Base-by-base conservation (phyloP, 2,888 invertebrate species). In the Fragum fragum region DNA sequence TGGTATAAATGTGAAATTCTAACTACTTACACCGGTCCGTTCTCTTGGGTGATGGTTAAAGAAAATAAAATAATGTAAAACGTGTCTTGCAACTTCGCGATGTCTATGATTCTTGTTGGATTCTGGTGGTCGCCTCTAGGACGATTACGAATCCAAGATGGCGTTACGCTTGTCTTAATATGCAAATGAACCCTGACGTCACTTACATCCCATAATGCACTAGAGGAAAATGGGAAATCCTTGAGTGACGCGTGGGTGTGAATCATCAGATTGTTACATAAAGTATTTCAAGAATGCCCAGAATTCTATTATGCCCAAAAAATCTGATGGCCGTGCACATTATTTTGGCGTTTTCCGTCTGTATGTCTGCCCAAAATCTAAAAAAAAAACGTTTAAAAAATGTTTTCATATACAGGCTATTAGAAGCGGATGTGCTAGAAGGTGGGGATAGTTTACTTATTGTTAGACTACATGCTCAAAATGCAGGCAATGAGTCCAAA, bases 11-110 rank as follows among this genome's bases (percentile, higher is more conserved):
- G 71, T 29, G 39, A n/a, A 74, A 26, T 73, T 74, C 63, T 29
- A 14, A 66, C 47, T 86, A 93, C 93, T 93, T 90, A 93, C 93
- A 91, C 90, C 88, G 92, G 93, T 90, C 91, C 93, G 93, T 92
- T 92, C 93, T 82, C 79, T 71, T 92, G 93, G 93, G 93, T 91
- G 80, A 87, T 87, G 76, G 81, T 82, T 78, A 75, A 83, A 87
- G 89, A 89, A 81, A 86, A 90, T 88, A 86, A 87, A 89, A 85
- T 87, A 87, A 87, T 85, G 83, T 81, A 85, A 74, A 87, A 80
- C 76, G 77, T 75, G 53, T 71, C 73, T 73, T 69, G 83, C 68
- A 59, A 68, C 73, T 80, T 78, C 79, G 86, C 81, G 91, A 92
- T 92, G 92, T 83, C 81, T 75, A 76, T 74, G 92, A 92, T 92